These are phyloP conservation scores for Takifugu ocellatus DNA, from an alignment of 2,797 vertebrate species.

Conservation along the genomic window DNA sequence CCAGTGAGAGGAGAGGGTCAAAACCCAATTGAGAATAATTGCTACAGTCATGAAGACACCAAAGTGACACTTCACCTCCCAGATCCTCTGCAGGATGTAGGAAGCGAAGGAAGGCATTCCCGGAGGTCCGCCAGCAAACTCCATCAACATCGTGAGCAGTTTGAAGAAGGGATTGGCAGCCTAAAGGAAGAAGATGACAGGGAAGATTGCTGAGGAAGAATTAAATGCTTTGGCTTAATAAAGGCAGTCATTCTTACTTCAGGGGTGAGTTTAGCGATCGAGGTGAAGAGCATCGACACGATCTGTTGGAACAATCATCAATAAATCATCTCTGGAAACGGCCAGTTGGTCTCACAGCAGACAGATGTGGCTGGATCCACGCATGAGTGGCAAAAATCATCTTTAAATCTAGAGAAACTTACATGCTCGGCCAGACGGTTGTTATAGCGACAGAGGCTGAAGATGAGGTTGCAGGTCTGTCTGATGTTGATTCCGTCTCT, in stretches of 20 bases:
- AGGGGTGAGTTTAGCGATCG: conserved; percentile 96
- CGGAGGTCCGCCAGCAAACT: conserved; percentile 95
- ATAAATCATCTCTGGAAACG: no score
- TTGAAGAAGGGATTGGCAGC: conserved; percentile 98
- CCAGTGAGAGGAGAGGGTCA: not conserved
- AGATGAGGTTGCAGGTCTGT: conserved; percentile 98
- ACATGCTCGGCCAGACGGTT: conserved; percentile 97
- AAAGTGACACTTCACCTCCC: conserved; percentile 82
- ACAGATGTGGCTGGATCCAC: not conserved
- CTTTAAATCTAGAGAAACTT: conserved; percentile 48
- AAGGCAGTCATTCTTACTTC: conserved; percentile 75
- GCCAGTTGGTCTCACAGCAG: no score
- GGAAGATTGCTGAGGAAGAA: not conserved
- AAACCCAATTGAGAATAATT: no score
- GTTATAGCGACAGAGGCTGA: conserved; percentile 97
- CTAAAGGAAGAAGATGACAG: conserved; percentile 52
- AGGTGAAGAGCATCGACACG: conserved; percentile 98
- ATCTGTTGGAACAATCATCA: conserved; percentile 73
- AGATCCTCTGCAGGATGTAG: conserved; percentile 97
- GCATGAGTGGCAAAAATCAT: not conserved
- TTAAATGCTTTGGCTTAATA: not conserved
- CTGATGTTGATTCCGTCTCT: conserved; percentile 98
- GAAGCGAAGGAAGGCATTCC: conserved; percentile 98
- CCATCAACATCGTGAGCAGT: conserved; percentile 97
- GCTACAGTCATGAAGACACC: no score